phyloP scores from a whole-genome alignment of 2,113 vertebrate genomes.

The Myotis brandtii region DNA sequence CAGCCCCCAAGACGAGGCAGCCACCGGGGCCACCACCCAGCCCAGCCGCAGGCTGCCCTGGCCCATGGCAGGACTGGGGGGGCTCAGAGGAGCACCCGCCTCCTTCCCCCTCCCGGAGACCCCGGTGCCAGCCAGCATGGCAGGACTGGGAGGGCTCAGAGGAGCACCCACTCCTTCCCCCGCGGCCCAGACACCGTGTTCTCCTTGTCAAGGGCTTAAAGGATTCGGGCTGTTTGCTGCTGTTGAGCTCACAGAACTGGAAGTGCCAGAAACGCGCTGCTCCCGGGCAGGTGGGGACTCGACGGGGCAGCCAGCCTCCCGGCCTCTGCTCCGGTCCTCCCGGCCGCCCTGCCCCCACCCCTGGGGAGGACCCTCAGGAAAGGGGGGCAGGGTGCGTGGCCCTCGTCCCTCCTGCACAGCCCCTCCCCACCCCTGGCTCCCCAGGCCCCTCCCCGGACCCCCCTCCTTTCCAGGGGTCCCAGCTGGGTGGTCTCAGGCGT shows the following conservation, averaged over 20 bases:
- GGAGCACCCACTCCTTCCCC: background rate
- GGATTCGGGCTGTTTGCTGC: background rate
- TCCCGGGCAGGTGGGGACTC: slow-evolving; percentile 67
- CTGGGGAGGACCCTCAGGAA: background rate
- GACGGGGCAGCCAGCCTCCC: background rate
- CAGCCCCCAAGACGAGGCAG: background rate
- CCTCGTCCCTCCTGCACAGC: background rate
- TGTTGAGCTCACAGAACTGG: slow-evolving; percentile 67
- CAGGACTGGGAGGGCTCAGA: background rate
- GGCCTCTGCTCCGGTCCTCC: background rate
- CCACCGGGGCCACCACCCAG: background rate
- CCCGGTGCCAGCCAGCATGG: no score
- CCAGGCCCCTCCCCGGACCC: no score
- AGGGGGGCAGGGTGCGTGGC: no score
- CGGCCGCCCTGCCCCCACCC: background rate
- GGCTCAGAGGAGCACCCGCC: no score
- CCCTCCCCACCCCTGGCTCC: background rate
- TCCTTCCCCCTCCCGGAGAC: no score
- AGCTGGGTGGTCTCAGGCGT: background rate
- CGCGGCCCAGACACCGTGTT: background rate
- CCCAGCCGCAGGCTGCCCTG: background rate
- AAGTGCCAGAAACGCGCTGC: background rate
- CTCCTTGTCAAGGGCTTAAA: slow-evolving; percentile 37
- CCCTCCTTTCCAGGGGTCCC: background rate
- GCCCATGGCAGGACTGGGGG: no score